Conservation (phyloP, 2,797 vertebrate species). For the Anisognathus igniventris region DNA sequence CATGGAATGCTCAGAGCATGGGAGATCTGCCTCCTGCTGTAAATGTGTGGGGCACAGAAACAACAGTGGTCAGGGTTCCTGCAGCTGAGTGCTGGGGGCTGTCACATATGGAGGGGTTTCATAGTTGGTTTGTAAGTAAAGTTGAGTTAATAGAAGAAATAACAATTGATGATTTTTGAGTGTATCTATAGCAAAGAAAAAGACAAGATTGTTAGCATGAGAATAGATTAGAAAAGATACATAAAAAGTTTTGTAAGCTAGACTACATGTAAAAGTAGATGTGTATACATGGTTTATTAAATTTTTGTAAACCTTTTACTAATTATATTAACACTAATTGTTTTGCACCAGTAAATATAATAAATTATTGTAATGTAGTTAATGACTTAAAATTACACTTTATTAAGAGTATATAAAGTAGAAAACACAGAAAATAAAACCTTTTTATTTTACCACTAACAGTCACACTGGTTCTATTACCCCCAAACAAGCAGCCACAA, state of each 20-base stretch:
- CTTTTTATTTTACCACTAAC: neutral
- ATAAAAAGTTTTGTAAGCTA: neutral
- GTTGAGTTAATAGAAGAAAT: neutral
- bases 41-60: neutral
- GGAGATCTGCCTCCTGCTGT: neutral
- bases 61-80: neutral
- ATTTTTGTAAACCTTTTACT: neutral
- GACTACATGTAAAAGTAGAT: neutral
- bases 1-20: neutral
- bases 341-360: neutral
- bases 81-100: neutral
- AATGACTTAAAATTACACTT: neutral
- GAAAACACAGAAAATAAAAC: neutral
- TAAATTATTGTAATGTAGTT: neutral
- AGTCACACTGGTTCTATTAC: neutral
- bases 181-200: neutral
- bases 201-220: neutral
- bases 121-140: neutral
- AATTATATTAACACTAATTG: neutral
- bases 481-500: neutral
- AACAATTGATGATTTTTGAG: neutral
- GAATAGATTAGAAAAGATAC: neutral
- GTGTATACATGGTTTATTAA: neutral
- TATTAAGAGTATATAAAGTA: neutral
- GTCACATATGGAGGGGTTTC: neutral